Evolutionary conservation across 2,113 vertebrate species (phyloP), one percentile per base, ranked within the genome.

Genomic region (Cisticola juncidis): DNA sequence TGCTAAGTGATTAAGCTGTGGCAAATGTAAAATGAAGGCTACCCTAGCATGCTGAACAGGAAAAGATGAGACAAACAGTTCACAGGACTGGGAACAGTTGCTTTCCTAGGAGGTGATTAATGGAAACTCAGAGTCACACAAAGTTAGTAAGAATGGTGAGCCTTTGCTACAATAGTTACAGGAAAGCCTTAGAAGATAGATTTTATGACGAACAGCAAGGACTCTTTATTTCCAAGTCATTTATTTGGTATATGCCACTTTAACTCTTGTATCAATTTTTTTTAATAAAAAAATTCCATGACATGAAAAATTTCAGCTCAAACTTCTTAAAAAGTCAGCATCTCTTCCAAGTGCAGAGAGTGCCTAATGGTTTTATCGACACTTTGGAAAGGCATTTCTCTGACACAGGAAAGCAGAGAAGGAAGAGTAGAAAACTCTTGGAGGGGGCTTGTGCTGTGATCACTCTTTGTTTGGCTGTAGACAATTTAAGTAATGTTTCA

Each of bases 41-140:
- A 14, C 14, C 15, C 35, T 35, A 70, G 54, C 26, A 62, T 11
- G 22, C 7, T 11, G 35, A 70, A 35, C 14, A 77, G 33, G 50
- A 81, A 88, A 80, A 66, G 47, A 70, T 77, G 66, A 87, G 58
- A 58, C 66, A 57, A 56, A 48, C 22, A 38, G 9, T 54, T 45
- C 40, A 62, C 3, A 2, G 3, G 4, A 28, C 58, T 15, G 50
- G 76, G 50, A 65, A 78, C 20, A 26, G n/a, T 50, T 82, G 31
- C 42, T 88, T 89, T 93, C 66, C 71, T 80, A 50, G 40, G 51
- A 90, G 12, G 17, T 83, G 88, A 91, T 94, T 94, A 85, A 90
- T 93, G 74, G 48, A 90, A 77, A 64, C 25, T 71, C 71, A 36
- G 80, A 72, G 53, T 86, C 66, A 84, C 38, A 42, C 7, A 15